These are phyloP conservation scores for Parazoanthus swiftii DNA, from an alignment of 92 coral and sea anemone species.

Conservation along the genomic window DNA sequence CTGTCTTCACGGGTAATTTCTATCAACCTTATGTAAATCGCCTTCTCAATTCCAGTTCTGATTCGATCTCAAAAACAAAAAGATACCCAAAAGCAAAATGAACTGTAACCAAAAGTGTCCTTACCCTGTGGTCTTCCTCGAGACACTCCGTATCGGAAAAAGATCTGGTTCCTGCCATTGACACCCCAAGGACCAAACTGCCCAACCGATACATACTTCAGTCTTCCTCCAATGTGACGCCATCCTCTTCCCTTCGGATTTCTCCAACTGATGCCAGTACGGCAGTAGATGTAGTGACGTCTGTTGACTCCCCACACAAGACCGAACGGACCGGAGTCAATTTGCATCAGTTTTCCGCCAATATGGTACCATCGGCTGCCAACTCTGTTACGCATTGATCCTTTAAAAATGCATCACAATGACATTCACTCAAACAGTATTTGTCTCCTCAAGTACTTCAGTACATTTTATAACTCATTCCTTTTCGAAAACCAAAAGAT, in stretches of 20 bases:
- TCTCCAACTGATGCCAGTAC: not conserved
- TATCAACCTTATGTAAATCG: not conserved
- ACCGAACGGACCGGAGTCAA: not conserved
- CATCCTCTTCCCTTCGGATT: not conserved
- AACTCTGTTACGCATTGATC: slow-evolving; percentile 15
- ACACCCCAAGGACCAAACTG: slow-evolving; percentile 14
- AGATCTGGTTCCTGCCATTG: not conserved
- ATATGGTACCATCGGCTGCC: slow-evolving; percentile 8
- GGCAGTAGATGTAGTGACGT: not conserved
- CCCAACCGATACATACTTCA: slow-evolving; percentile 14
- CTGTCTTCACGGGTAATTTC: slow-evolving; percentile 2
- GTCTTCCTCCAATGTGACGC: slow-evolving; percentile 6
- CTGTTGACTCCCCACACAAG: not conserved
- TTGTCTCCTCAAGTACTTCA: not conserved
- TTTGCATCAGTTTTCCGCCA: not conserved
- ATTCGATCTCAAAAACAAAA: not conserved
- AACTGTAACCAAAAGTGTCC: not conserved
- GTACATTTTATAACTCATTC: not conserved
- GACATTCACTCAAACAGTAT: not conserved
- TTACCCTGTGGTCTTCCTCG: slow-evolving; percentile 6
- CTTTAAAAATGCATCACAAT: not conserved
- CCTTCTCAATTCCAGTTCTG: not conserved
- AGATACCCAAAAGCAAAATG: not conserved
- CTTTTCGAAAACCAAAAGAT: not conserved
- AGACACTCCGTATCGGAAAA: slow-evolving; percentile 1